phyloP scores from a whole-genome alignment of 1,140 invertebrate genomes.

The Trissolcus basalis region DNA sequence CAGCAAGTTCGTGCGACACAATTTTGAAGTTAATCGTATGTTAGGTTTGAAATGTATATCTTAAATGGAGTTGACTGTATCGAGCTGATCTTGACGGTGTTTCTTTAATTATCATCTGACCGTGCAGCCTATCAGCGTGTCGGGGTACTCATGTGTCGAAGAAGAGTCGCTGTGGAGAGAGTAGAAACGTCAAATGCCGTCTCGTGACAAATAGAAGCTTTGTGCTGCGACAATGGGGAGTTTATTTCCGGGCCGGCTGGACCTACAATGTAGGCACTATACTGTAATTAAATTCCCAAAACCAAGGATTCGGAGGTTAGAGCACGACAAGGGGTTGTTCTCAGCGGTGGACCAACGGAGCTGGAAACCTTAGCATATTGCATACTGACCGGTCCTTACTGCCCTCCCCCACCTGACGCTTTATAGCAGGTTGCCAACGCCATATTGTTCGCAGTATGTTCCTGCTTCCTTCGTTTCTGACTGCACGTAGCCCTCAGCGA shows the following conservation, averaged over 20 bases:
- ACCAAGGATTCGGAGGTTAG: slow-evolving; percentile 71
- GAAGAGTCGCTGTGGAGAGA: slow-evolving; percentile 44
- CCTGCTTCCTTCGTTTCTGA: slow-evolving; percentile 66
- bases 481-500: slow-evolving; percentile 49
- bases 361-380: slow-evolving; percentile 74
- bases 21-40: too few species aligned
- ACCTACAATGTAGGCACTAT: slow-evolving; percentile 77
- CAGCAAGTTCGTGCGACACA: too few species aligned
- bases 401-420: slow-evolving; percentile 50
- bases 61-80: not conserved
- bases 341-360: slow-evolving; percentile 46
- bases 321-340: slow-evolving; percentile 52
- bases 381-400: slow-evolving; percentile 72
- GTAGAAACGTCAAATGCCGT: slow-evolving; percentile 59
- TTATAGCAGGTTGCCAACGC: slow-evolving; percentile 63
- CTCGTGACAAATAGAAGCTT: slow-evolving; percentile 74
- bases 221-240: slow-evolving; percentile 76
- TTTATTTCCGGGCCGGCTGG: slow-evolving; percentile 77
- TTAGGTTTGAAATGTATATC: too few species aligned
- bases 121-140: slow-evolving; percentile 11
- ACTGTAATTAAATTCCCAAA: slow-evolving; percentile 77
- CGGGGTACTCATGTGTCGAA: slow-evolving; percentile 35
- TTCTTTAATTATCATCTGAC: slow-evolving; percentile 32
- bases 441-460: slow-evolving; percentile 73
- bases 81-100: slow-evolving; percentile 1